Conservation (phyloP, 1,140 invertebrate genomes). For the Trachelipus rathkii region DNA sequence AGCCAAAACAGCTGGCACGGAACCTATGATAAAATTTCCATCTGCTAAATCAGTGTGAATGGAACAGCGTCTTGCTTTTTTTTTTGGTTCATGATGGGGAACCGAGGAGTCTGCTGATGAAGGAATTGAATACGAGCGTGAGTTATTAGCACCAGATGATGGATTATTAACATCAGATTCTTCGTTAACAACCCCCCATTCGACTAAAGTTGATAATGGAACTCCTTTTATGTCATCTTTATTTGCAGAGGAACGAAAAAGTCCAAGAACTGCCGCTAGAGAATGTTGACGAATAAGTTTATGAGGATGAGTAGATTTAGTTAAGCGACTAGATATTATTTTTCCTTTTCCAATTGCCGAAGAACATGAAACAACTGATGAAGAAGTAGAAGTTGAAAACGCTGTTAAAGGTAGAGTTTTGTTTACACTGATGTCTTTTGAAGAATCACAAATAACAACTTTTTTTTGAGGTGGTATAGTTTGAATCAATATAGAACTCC, state of each 20-base stretch:
- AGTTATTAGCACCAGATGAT: conserved; percentile 36
- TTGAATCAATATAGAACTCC: no score
- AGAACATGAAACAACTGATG: background rate
- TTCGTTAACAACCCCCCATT: conserved; percentile 37
- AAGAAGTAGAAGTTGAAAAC: background rate
- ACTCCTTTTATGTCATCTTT: conserved; percentile 14
- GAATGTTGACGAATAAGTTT: conserved; percentile 44
- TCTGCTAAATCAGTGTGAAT: conserved; percentile 31
- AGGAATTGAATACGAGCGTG: conserved; percentile 40
- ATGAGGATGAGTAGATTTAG: conserved; percentile 38
- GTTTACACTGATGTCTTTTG: no score
- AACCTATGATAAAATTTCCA: conserved; percentile 19
- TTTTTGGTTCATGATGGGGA: conserved; percentile 28
- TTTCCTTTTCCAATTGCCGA: background rate
- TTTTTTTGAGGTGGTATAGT: no score
- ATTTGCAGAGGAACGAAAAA: conserved; percentile 33
- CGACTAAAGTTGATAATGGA: background rate
- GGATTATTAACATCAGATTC: conserved; percentile 38
- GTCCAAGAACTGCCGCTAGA: conserved; percentile 40
- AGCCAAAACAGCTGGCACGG: conserved; percentile 31
- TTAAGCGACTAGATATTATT: background rate
- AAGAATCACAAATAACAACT: no score
- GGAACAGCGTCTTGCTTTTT: conserved; percentile 33
- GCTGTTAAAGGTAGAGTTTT: background rate
- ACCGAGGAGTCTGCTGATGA: conserved; percentile 35